Percentiles rank a stretch among this genome's conserved stretches.
These are phyloP conservation scores for Microcebus jonahi DNA, from an alignment of 2,113 vertebrate genomes.

Conservation along the genomic window DNA sequence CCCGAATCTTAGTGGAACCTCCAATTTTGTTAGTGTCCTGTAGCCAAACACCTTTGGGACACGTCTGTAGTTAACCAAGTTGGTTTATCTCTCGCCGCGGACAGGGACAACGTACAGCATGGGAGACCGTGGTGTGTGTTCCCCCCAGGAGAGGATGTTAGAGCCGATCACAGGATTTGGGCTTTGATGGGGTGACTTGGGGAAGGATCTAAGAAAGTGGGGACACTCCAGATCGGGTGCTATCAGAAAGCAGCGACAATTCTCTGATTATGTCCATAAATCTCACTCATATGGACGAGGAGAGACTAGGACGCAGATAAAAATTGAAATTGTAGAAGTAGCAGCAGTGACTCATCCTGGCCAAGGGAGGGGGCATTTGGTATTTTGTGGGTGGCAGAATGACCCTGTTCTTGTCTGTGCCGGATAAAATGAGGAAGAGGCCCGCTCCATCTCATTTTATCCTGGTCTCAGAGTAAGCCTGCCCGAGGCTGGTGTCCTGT, in stretches of 20 bases:
- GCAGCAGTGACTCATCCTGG: not conserved
- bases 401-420: not conserved
- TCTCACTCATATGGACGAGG: not conserved
- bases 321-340: not conserved
- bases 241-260: not conserved
- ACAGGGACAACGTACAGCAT: not conserved
- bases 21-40: not conserved
- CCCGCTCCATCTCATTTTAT: not conserved
- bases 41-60: not conserved
- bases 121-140: not conserved
- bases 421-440: not conserved
- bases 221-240: not conserved
- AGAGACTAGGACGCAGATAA: not conserved
- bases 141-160: not conserved
- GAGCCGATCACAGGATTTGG: not conserved
- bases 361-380: not conserved
- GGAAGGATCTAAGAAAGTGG: not conserved
- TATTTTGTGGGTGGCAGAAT: not conserved
- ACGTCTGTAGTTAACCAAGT: not conserved
- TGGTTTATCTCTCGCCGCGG: not conserved
- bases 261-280: not conserved
- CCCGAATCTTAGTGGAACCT: not conserved
- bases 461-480: not conserved
- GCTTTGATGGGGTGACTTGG: not conserved
- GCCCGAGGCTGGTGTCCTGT: not conserved